Evolutionary conservation across 2,888 invertebrate genomes (phyloP).

Genomic region (Apocheima hispidaria): DNA sequence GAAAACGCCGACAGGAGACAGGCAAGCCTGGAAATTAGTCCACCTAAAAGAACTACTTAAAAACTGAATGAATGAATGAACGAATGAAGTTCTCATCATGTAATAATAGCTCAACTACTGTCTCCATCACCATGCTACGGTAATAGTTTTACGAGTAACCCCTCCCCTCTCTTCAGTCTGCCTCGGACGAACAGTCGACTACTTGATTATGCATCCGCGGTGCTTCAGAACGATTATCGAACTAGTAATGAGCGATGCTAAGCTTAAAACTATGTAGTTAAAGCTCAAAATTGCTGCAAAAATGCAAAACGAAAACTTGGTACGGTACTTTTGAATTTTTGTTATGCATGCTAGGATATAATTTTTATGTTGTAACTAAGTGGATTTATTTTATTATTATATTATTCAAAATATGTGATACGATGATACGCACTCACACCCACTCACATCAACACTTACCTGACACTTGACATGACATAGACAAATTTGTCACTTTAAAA

Average conservation of each 20-base stretch:
- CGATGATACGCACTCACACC: no score
- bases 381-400: no score
- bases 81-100: neutral
- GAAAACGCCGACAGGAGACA: no score
- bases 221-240: conserved; percentile 82
- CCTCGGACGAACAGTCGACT: conserved; percentile 66
- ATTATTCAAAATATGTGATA: no score
- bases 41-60: no score
- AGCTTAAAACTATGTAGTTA: conserved; percentile 46
- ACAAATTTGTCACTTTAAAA: no score
- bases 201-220: conserved; percentile 83
- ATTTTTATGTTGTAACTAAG: neutral
- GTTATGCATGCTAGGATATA: neutral
- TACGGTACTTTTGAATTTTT: neutral
- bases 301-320: neutral
- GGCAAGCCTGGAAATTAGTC: neutral
- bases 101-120: conserved; percentile 15
- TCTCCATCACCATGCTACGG: conserved; percentile 7
- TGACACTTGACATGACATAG: no score
- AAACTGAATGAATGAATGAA: neutral
- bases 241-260: conserved; percentile 79
- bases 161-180: conserved; percentile 47
- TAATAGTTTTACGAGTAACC: conserved; percentile 81
- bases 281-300: conserved; percentile 34
- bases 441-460: no score